These are phyloP conservation scores for Neoascia interrupta DNA, from an alignment of 2,888 invertebrate species.

Conservation along the genomic window DNA sequence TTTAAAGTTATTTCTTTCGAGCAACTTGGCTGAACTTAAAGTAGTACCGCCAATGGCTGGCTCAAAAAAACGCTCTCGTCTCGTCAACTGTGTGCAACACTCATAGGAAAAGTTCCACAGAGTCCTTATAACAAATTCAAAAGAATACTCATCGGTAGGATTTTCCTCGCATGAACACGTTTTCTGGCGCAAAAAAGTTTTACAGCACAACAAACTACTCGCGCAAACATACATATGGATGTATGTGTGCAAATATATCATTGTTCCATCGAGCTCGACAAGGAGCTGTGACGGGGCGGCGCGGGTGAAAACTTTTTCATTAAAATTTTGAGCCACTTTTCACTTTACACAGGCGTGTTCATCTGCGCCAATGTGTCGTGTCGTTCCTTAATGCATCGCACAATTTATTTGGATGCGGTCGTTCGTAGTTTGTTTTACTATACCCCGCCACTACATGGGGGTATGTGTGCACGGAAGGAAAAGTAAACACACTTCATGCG, in stretches of 20 bases:
- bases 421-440: background rate
- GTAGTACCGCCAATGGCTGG: no score
- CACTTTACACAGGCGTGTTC: background rate
- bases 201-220: slow-evolving; percentile 43
- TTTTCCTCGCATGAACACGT: slow-evolving; percentile 21
- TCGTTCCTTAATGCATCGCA: slow-evolving; percentile 32
- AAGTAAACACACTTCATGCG: slow-evolving; percentile 53
- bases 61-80: no score
- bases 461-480: slow-evolving; percentile 5
- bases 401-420: slow-evolving; percentile 51
- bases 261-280: no score
- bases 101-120: no score
- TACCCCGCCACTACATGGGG: no score
- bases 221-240: slow-evolving; percentile 3
- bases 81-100: no score
- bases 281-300: background rate
- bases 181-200: slow-evolving; percentile 33
- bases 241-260: no score
- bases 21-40: no score
- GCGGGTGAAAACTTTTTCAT: slow-evolving; percentile 28
- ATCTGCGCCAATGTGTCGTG: no score
- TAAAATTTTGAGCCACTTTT: slow-evolving; percentile 25
- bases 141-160: slow-evolving; percentile 7
- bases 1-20: no score
- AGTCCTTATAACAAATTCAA: slow-evolving; percentile 33